Conservation (phyloP, 2,888 invertebrate genomes). For the Scaptomyza tumidula region DNA sequence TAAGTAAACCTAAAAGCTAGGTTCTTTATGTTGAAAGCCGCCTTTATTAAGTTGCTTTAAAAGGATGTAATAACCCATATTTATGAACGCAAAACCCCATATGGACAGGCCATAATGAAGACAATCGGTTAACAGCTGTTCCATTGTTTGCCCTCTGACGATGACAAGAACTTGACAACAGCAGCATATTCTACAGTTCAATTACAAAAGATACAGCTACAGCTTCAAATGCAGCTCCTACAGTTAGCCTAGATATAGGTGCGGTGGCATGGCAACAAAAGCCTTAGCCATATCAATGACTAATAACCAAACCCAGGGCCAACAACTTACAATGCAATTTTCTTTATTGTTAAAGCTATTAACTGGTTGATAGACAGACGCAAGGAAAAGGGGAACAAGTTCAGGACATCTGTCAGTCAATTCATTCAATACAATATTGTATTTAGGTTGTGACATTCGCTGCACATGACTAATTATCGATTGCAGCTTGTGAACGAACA, state of each 20-base stretch:
- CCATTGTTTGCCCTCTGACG: constrained; percentile 28
- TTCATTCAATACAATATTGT: constrained; percentile 30
- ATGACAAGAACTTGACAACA: constrained; percentile 24
- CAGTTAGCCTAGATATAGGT: constrained; percentile 42
- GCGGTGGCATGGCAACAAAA: constrained; percentile 64
- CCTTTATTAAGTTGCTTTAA: constrained; percentile 7
- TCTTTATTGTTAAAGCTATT: constrained; percentile 50
- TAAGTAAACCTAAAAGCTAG: too few relatives aligned
- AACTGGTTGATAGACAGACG: neutral
- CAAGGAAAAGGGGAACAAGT: neutral
- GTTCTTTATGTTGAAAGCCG: neutral
- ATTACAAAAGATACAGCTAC: constrained; percentile 6
- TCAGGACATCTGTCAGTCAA: constrained; percentile 75
- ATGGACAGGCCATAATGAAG: constrained; percentile 51
- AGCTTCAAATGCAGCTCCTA: constrained; percentile 17
- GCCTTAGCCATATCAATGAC: constrained; percentile 67
- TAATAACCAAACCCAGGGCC: constrained; percentile 56
- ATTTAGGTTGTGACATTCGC: constrained; percentile 58
- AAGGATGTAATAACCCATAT: constrained; percentile 20
- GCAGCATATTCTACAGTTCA: constrained; percentile 1
- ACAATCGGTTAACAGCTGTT: constrained; percentile 42
- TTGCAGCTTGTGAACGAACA: too few relatives aligned
- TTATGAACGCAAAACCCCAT: constrained; percentile 7
- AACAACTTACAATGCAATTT: constrained; percentile 52
- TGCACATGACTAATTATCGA: constrained; percentile 77